A percentile compares a stretch with the other conserved stretches of the same genome.
Evolutionary conservation across 1,140 invertebrate genomes (phyloP).

Genomic region (Pogonognathellus flavescens): DNA sequence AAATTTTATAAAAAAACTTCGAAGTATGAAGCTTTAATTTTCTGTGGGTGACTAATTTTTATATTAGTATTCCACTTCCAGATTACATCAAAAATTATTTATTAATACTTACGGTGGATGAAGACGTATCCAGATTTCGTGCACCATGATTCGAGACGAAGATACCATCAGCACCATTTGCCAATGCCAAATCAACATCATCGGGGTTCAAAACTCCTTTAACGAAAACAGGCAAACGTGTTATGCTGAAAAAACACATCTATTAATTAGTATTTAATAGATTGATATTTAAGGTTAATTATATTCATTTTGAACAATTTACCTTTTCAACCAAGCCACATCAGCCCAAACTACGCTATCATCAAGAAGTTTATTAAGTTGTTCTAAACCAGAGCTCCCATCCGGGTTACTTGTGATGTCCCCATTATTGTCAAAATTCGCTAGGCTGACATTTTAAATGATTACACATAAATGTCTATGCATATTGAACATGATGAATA

Average conservation of each 20-base stretch:
- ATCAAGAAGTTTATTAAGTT: slow-evolving; percentile 79
- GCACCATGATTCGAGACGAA: slow-evolving; percentile 94
- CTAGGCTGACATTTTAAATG: neutral
- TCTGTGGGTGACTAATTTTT: too few relatives aligned
- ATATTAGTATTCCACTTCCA: too few relatives aligned
- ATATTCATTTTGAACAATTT: too few relatives aligned
- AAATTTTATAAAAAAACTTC: too few relatives aligned
- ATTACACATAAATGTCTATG: too few relatives aligned
- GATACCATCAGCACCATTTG: slow-evolving; percentile 83
- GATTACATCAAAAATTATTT: too few relatives aligned
- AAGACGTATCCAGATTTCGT: slow-evolving; percentile 88
- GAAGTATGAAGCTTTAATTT: too few relatives aligned
- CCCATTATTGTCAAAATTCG: neutral
- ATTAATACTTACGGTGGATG: too few relatives aligned
- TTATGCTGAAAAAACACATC: too few relatives aligned
- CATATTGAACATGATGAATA: neutral
- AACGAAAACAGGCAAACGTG: neutral
- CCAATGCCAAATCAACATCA: slow-evolving; percentile 83
- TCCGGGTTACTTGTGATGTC: slow-evolving; percentile 65
- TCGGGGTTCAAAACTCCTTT: slow-evolving; percentile 91
- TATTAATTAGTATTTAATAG: too few relatives aligned
- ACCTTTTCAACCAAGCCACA: slow-evolving; percentile 86
- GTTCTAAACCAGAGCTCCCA: slow-evolving; percentile 78
- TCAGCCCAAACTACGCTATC: slow-evolving; percentile 85
- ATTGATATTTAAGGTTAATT: too few relatives aligned